These are phyloP conservation scores for Streblospio benedicti DNA, from an alignment of 1,140 invertebrate genomes.

Conservation along the genomic window DNA sequence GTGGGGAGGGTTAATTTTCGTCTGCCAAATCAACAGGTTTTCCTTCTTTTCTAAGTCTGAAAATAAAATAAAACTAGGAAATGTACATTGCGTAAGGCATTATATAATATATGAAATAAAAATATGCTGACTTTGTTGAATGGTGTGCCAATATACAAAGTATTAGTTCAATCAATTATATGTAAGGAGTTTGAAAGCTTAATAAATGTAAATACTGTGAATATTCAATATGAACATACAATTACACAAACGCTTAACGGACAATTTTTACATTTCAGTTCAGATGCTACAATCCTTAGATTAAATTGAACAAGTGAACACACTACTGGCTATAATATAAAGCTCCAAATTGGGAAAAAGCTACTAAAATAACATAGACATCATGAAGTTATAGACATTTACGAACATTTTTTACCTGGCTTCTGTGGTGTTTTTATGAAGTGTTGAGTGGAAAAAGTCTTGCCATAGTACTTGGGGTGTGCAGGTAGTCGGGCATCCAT, in stretches of 20 bases:
- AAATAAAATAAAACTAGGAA: constrained; percentile 8
- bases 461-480: constrained; percentile 61
- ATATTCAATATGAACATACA: neutral
- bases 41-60: constrained; percentile 36
- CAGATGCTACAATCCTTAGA: neutral
- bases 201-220: neutral
- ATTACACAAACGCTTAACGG: neutral
- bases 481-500: constrained; percentile 70
- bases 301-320: neutral
- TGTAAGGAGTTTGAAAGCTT: neutral
- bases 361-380: neutral
- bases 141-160: neutral
- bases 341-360: neutral
- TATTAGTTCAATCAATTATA: neutral
- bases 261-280: neutral
- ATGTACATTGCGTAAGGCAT: neutral
- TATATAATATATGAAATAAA: neutral
- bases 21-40: constrained; percentile 44
- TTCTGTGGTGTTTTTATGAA: constrained; percentile 55
- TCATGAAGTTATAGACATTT: neutral
- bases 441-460: constrained; percentile 63
- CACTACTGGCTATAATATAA: neutral
- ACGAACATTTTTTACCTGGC: constrained; percentile 34
- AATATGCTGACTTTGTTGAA: neutral
- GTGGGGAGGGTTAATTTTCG: constrained; percentile 60